Conservation (phyloP, 2,797 vertebrate genomes). For the Danio tinwini region DNA sequence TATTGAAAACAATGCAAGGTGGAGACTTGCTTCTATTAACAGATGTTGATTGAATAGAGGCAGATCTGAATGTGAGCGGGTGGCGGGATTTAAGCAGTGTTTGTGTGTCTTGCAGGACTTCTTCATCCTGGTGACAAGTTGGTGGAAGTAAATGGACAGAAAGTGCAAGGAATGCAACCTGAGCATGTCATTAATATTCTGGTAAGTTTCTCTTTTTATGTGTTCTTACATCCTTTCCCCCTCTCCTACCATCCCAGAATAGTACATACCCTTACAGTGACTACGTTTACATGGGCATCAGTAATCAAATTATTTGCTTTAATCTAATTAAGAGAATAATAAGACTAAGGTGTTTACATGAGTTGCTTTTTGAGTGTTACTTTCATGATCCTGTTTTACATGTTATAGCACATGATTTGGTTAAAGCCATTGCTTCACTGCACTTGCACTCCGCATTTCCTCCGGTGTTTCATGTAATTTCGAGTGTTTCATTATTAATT, state of each 20-base stretch:
- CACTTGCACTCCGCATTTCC: no score
- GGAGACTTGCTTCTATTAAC: neutral
- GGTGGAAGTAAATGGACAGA: conserved; percentile 89
- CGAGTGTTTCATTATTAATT: no score
- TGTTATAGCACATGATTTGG: no score
- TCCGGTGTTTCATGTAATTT: no score
- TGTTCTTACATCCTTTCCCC: neutral
- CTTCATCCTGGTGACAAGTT: conserved; percentile 89
- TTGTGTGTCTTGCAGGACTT: conserved; percentile 76
- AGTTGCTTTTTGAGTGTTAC: no score
- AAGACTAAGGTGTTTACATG: no score
- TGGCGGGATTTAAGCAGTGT: neutral
- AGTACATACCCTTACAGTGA: no score
- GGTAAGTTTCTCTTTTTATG: conserved; percentile 72
- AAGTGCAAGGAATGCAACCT: conserved; percentile 87
- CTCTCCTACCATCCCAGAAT: neutral
- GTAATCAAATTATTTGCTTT: no score
- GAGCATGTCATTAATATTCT: conserved; percentile 91
- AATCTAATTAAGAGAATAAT: no score
- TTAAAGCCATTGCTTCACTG: no score
- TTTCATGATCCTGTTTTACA: no score
- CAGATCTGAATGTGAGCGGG: neutral
- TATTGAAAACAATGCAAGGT: neutral
- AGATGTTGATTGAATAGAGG: neutral
- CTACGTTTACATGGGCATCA: no score